phyloP scores from a whole-genome alignment of 2,797 vertebrate species.

The Harpagifer antarcticus region DNA sequence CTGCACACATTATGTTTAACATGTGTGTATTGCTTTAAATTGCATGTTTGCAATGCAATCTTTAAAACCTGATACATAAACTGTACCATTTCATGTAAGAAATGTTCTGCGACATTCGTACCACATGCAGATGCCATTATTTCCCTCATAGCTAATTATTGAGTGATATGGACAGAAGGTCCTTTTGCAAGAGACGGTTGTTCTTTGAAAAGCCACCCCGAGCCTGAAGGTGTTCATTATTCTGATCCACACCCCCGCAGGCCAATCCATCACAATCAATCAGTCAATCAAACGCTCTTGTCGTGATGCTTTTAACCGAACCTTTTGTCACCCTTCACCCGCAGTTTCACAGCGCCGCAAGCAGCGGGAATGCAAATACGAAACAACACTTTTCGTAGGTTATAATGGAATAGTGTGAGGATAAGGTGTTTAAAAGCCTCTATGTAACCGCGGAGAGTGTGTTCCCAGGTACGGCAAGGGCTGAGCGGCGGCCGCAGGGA shows the following conservation, averaged over 20 bases:
- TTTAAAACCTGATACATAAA: background rate
- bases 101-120: background rate
- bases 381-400: conserved; percentile 58
- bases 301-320: conserved; percentile 68
- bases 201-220: conserved; percentile 52
- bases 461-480: conserved; percentile 60
- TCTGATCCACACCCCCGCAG: conserved; percentile 55
- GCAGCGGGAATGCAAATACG: conserved; percentile 55
- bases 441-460: conserved; percentile 33
- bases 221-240: conserved; percentile 70
- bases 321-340: conserved; percentile 69
- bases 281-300: conserved; percentile 76
- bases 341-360: conserved; percentile 39
- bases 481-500: conserved; percentile 63
- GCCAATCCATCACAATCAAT: conserved; percentile 73
- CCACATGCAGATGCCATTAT: conserved; percentile 34
- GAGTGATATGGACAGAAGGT: conserved; percentile 41
- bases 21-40: background rate
- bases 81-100: background rate
- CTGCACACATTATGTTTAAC: background rate
- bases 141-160: conserved; percentile 43
- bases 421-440: conserved; percentile 70
- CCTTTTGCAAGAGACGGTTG: conserved; percentile 6
- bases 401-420: conserved; percentile 61
- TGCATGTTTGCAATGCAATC: too few relatives aligned